These are phyloP conservation scores for Trissolcus brochymenae DNA, from an alignment of 2,888 invertebrate genomes.

Conservation along the genomic window DNA sequence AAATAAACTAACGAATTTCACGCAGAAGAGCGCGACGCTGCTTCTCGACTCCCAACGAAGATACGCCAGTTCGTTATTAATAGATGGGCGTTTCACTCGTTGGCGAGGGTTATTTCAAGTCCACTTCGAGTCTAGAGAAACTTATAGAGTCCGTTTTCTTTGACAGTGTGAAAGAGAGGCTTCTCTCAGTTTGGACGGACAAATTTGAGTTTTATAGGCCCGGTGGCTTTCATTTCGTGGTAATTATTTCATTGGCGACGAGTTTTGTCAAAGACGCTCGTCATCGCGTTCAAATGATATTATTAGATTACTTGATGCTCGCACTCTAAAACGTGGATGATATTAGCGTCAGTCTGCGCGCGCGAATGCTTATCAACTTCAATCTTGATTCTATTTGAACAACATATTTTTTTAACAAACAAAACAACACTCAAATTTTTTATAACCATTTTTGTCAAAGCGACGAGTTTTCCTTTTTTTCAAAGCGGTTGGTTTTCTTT, in stretches of 20 bases:
- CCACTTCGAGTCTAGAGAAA: constrained; percentile 66
- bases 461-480: constrained; percentile 6
- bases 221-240: neutral
- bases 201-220: constrained; percentile 19
- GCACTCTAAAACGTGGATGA: too few species aligned
- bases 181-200: constrained; percentile 28
- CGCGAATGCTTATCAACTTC: too few species aligned
- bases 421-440: too few species aligned
- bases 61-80: constrained; percentile 70
- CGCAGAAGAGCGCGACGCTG: constrained; percentile 42
- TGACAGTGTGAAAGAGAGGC: constrained; percentile 33
- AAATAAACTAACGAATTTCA: constrained; percentile 58
- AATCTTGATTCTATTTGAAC: too few species aligned
- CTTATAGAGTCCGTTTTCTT: constrained; percentile 47
- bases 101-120: constrained; percentile 73
- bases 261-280: constrained; percentile 5
- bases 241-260: neutral
- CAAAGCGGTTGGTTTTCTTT: constrained; percentile 8
- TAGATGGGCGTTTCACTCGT: constrained; percentile 68
- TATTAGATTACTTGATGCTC: neutral
- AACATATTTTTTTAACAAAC: too few species aligned
- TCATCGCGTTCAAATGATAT: neutral
- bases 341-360: too few species aligned
- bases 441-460: neutral
- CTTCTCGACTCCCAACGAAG: constrained; percentile 66